Percentiles rank a stretch among this genome's conserved stretches.
These are phyloP conservation scores for Cistogaster globosa DNA, from an alignment of 2,888 invertebrate species.

Conservation along the genomic window DNA sequence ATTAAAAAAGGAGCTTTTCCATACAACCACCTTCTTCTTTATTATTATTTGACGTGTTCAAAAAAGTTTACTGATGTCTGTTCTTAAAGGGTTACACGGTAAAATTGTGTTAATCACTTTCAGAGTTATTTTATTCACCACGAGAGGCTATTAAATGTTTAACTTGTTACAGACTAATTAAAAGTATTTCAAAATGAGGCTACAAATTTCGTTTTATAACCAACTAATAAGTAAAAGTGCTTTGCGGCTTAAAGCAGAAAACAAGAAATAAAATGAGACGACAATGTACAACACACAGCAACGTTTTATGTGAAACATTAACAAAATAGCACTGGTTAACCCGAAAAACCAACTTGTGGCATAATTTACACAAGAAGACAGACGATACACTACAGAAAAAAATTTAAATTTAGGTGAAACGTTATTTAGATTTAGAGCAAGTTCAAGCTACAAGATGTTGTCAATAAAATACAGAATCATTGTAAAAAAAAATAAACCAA, in stretches of 20 bases:
- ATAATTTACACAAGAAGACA: neutral
- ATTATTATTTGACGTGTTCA: no score
- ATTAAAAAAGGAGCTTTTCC: no score
- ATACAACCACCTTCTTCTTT: no score
- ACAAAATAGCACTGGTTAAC: neutral
- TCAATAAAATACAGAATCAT: constrained; percentile 23
- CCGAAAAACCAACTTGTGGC: neutral
- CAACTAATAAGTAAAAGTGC: constrained; percentile 33
- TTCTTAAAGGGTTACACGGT: neutral
- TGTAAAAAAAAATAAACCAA: neutral
- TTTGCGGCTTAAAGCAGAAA: neutral
- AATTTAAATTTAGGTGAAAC: constrained; percentile 46
- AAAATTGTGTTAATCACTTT: neutral
- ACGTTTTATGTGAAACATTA: neutral
- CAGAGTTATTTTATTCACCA: constrained; percentile 26
- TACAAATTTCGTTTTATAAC: constrained; percentile 65
- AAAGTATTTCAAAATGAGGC: constrained; percentile 66
- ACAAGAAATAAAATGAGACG: neutral
- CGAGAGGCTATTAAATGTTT: constrained; percentile 53
- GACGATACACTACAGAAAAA: neutral
- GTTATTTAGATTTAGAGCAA: constrained; percentile 47
- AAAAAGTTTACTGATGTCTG: neutral
- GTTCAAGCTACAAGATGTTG: constrained; percentile 49
- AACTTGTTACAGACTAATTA: constrained; percentile 68
- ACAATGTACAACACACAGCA: neutral